These are phyloP conservation scores for Xenentodon cancila DNA, from an alignment of 2,797 vertebrate genomes.

Conservation along the genomic window DNA sequence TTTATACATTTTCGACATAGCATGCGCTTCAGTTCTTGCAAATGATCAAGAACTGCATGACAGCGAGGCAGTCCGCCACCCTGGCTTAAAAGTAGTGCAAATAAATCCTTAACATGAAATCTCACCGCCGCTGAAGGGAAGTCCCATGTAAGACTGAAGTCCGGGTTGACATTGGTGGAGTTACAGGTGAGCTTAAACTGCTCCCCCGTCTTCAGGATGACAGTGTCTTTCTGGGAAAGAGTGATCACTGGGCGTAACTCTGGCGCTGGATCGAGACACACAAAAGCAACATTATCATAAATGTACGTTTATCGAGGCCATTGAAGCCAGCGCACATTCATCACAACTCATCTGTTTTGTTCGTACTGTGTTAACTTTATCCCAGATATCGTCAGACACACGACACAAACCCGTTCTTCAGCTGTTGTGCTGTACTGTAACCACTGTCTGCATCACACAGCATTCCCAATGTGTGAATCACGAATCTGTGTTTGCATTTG, in stretches of 20 bases:
- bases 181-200: constrained; percentile 86
- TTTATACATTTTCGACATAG: neutral
- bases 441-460: neutral
- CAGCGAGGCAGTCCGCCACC: too few relatives aligned
- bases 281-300: constrained; percentile 15
- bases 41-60: too few relatives aligned
- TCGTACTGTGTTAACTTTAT: neutral
- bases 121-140: constrained; percentile 83
- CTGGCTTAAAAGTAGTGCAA: neutral
- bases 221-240: constrained; percentile 83
- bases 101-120: constrained; percentile 16
- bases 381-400: too few relatives aligned
- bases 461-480: neutral
- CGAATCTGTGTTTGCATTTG: neutral
- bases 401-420: too few relatives aligned
- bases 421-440: neutral
- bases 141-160: constrained; percentile 86
- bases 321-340: constrained; percentile 1
- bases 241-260: constrained; percentile 82
- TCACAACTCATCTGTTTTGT: neutral
- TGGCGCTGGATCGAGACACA: constrained; percentile 82
- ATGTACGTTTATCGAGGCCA: neutral
- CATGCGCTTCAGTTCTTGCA: too few relatives aligned
- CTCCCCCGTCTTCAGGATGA: constrained; percentile 89
- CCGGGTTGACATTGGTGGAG: constrained; percentile 89